A percentile compares a stretch with the other conserved stretches of the same genome.
phyloP scores from a whole-genome alignment of 1,140 invertebrate genomes.

The Scaptomyza graminum region DNA sequence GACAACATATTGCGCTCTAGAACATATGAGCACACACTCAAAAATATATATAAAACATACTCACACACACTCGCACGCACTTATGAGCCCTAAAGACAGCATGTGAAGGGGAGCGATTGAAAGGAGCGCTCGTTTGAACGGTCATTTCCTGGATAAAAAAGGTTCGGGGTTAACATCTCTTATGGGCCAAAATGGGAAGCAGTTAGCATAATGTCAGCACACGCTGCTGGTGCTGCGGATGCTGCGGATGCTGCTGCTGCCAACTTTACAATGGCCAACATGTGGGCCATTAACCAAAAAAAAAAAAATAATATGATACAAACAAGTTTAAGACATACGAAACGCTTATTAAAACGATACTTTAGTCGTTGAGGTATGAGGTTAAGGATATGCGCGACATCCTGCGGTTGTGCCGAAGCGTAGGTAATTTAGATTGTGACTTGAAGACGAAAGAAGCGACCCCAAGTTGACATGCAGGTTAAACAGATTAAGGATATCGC shows the following conservation, averaged over 20 bases:
- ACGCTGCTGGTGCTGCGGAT: no score
- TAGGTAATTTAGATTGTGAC: slow-evolving; percentile 73
- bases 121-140: slow-evolving; percentile 40
- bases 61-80: slow-evolving; percentile 8
- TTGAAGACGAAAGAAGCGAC: slow-evolving; percentile 14
- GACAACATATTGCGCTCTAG: slow-evolving; percentile 31
- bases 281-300: slow-evolving; percentile 77
- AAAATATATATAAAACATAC: slow-evolving; percentile 29
- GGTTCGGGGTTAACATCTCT: slow-evolving; percentile 50
- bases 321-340: slow-evolving; percentile 65
- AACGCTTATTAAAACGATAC: slow-evolving; percentile 79
- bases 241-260: slow-evolving; percentile 4
- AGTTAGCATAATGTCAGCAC: slow-evolving; percentile 56
- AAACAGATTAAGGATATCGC: slow-evolving; percentile 80
- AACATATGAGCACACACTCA: slow-evolving; percentile 29
- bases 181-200: slow-evolving; percentile 47
- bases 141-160: slow-evolving; percentile 63
- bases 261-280: slow-evolving; percentile 73
- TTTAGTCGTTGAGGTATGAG: slow-evolving; percentile 26
- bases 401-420: slow-evolving; percentile 54
- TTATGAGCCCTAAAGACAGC: slow-evolving; percentile 26
- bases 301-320: slow-evolving; percentile 15
- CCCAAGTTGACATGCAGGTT: slow-evolving; percentile 71
- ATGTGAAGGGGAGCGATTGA: slow-evolving; percentile 13
- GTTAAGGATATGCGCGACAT: slow-evolving; percentile 68